A percentile compares a stretch with the other conserved stretches of the same genome.
phyloP scores from a whole-genome alignment of 2,797 vertebrate species.

The Oreochromis mossambicus region DNA sequence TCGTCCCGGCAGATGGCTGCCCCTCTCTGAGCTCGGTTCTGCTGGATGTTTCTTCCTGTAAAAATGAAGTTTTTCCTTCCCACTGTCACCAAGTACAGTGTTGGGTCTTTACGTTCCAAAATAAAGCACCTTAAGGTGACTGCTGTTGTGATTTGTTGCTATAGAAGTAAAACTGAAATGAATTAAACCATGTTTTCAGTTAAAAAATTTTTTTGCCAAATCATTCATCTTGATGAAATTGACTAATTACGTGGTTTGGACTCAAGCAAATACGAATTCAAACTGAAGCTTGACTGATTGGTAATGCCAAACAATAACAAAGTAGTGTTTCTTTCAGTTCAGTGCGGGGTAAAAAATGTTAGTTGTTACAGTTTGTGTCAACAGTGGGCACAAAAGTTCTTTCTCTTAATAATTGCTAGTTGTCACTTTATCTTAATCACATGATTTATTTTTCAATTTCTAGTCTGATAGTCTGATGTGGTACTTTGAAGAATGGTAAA shows the following conservation, averaged over 20 bases:
- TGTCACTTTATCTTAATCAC: not conserved
- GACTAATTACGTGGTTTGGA: not conserved
- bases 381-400: fast-evolving
- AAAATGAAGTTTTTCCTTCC: not conserved
- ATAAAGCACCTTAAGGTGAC: not conserved
- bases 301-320: not conserved
- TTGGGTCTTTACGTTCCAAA: not conserved
- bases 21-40: not conserved
- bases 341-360: not conserved
- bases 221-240: not conserved
- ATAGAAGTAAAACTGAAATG: not conserved
- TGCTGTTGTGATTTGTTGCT: not conserved
- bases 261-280: not conserved
- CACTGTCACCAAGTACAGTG: not conserved
- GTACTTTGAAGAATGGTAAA: not conserved
- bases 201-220: not conserved
- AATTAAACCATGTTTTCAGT: not conserved
- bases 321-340: not conserved
- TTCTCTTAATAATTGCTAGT: not conserved
- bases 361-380: not conserved
- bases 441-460: not conserved
- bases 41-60: not conserved
- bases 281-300: not conserved
- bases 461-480: not conserved
- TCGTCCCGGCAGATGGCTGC: not conserved